Evolutionary conservation across 1,140 invertebrate genomes (phyloP), one percentile per base, ranked within the genome.

Genomic region (Zaprionus lachaisei): DNA sequence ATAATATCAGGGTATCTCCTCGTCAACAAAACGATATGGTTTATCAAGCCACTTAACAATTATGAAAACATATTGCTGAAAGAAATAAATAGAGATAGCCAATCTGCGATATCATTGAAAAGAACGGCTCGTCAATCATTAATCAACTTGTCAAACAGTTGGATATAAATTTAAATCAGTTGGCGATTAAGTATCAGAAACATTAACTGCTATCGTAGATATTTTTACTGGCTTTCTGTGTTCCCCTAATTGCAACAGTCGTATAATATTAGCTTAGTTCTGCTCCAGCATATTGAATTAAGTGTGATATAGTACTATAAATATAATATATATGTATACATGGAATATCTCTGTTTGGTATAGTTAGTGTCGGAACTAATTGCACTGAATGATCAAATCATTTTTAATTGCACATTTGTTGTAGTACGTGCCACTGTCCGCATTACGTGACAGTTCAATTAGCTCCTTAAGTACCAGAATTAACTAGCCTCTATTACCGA

Each of bases 371-470:
- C 61, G n/a, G 37, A 57, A 24, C 61, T 72, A 72, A 72, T 72
- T 72, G 58, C 54, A 44, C 24, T 49, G 22, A 22, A 47, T 65
- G 54, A 72, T 64, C 47, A 60, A 73, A 67, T 67, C 57, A 67
- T 37, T 73, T 64, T 73, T 61, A 73, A 73, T 66, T 67, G 71
- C 57, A 55, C 71, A 67, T 72, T 72, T 67, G 64, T 60, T 67
- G 55, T 31, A 20, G 37, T 55, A 26, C 47, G 34, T 63, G 7
- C 41, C 24, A 12, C 47, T 44, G 22, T 51, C 12, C 47, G 22
- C 20, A 51, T 51, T 51, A 41, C 58, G 37, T 28, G 58, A 56
- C 38, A 28, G 28, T 44, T 64, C 41, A 60, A 60, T 69, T 69
- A 60, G 17, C 15, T 57, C 65, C 64, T 57, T 66, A 66, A 57